phyloP scores from a whole-genome alignment of 1,140 invertebrate species.

The Cydia amplana region DNA sequence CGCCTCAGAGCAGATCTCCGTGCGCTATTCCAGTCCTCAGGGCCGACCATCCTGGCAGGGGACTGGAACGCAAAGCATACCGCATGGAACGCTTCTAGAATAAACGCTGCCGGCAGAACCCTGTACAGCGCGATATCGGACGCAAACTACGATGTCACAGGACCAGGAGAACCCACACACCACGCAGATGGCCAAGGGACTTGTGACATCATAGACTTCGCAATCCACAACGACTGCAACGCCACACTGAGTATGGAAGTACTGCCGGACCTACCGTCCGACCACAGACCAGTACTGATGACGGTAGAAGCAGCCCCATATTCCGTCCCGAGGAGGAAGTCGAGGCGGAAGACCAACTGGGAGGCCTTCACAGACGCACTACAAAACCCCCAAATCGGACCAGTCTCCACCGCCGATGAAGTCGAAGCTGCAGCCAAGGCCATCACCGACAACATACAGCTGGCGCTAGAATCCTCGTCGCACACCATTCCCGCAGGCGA shows the following conservation, averaged over 20 bases:
- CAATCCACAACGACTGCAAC: background rate
- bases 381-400: background rate
- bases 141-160: constrained; percentile 2
- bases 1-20: background rate
- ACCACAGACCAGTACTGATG: too few species aligned
- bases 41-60: constrained; percentile 3
- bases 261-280: background rate
- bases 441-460: background rate
- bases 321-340: background rate
- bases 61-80: constrained; percentile 29
- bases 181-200: background rate
- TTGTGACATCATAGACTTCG: constrained; percentile 18
- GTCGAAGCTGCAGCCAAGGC: background rate
- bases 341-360: background rate
- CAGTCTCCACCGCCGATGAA: background rate
- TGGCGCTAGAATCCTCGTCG: background rate
- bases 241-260: background rate
- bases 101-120: background rate
- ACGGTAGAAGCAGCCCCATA: background rate
- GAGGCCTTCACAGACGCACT: background rate
- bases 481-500: too few species aligned
- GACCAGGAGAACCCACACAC: constrained; percentile 10
- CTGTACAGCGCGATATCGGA: background rate
- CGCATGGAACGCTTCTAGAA: background rate
- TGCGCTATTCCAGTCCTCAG: background rate